These are phyloP conservation scores for Lepisosteus osseus DNA, from an alignment of 2,113 vertebrate species.

Conservation along the genomic window DNA sequence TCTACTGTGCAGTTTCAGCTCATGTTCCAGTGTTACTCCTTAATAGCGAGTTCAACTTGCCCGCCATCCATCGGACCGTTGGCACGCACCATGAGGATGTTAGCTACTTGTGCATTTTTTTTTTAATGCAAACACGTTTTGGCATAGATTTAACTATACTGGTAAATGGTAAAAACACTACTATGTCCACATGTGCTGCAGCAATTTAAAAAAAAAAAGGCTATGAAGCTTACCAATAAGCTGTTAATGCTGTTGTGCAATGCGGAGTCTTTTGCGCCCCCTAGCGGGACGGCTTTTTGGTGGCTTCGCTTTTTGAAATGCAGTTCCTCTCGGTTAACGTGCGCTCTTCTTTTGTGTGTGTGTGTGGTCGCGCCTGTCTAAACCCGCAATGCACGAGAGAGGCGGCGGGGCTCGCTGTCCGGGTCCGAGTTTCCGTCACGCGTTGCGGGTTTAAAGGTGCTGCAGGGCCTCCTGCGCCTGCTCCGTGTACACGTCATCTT, in stretches of 20 bases:
- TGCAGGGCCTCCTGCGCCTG: conserved; percentile 92
- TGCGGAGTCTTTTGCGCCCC: background rate
- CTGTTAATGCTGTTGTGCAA: background rate
- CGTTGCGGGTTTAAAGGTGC: conserved; percentile 73
- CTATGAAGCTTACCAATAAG: background rate
- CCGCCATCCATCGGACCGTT: background rate
- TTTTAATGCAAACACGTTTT: background rate
- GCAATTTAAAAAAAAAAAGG: background rate
- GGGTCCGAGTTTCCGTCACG: background rate
- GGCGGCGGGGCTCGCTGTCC: background rate
- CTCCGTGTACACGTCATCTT: conserved; percentile 82
- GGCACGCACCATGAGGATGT: background rate
- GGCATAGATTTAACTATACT: background rate
- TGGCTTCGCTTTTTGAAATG: no score
- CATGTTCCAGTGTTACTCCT: background rate
- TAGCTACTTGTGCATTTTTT: background rate
- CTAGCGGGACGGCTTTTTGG: background rate
- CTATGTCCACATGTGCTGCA: conserved; percentile 9
- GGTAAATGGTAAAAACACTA: background rate
- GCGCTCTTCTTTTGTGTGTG: background rate
- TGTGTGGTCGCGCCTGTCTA: background rate
- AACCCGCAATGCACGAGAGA: background rate
- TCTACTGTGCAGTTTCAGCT: background rate
- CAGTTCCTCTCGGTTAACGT: background rate
- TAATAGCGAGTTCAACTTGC: background rate